Evolutionary conservation across 2,888 invertebrate genomes (phyloP).

Genomic region (Cepaea hortensis): DNA sequence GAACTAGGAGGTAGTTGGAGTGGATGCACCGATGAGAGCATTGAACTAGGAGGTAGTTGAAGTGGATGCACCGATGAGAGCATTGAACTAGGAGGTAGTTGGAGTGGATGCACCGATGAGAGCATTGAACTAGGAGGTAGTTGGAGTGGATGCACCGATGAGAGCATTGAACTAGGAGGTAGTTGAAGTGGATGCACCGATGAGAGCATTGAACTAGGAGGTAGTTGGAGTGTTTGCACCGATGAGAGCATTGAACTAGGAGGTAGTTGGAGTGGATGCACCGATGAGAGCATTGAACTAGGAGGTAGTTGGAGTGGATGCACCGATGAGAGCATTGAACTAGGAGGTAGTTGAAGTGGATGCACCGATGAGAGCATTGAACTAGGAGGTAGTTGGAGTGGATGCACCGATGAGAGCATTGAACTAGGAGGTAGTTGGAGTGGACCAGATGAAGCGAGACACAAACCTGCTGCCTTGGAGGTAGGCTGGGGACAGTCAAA

Average conservation of each 20-base stretch:
- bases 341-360: constrained; percentile 65
- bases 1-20: neutral
- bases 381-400: neutral
- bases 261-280: too few species aligned
- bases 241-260: too few species aligned
- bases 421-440: too few species aligned
- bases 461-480: too few species aligned
- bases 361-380: neutral
- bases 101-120: neutral
- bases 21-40: constrained; percentile 83
- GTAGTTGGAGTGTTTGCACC: neutral
- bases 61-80: neutral
- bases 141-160: neutral
- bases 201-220: neutral
- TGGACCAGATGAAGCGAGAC: too few species aligned
- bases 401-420: too few species aligned
- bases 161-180: neutral
- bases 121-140: neutral
- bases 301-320: too few species aligned
- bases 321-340: constrained; percentile 80
- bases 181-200: too few species aligned
- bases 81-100: neutral
- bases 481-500: too few species aligned
- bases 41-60: constrained; percentile 81
- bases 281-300: too few species aligned